Conservation (phyloP, 2,113 vertebrate genomes). For the Vicugna pacos region DNA sequence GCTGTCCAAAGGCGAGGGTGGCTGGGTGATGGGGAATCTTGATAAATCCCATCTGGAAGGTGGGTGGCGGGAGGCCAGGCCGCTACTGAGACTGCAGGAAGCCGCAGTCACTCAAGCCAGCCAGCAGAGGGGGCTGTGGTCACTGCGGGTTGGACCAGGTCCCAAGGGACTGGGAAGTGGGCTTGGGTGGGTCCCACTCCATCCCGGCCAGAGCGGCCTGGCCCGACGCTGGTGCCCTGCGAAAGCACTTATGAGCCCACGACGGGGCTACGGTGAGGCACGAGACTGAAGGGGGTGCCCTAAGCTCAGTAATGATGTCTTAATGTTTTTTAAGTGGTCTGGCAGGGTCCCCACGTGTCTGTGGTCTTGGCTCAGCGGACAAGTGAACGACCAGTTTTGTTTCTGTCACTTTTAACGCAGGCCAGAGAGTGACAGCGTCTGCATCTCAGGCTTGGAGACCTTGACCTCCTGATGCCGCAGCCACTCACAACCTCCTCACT, state of each 20-base stretch:
- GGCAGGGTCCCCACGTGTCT: neutral
- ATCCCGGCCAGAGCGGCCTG: rapidly evolving
- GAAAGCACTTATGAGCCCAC: neutral
- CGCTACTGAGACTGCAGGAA: rapidly evolving
- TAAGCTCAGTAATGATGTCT: neutral
- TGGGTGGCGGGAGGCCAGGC: neutral
- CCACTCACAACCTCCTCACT: neutral
- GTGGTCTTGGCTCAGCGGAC: neutral
- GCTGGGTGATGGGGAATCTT: neutral
- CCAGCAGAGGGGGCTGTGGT: constrained; percentile 20
- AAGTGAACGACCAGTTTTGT: neutral
- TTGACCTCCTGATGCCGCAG: rapidly evolving
- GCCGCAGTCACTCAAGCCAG: rapidly evolving
- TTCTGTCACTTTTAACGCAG: rapidly evolving
- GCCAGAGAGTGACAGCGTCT: neutral
- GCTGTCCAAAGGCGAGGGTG: no score
- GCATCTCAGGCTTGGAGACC: neutral
- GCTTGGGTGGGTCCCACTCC: no score
- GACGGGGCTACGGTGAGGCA: neutral
- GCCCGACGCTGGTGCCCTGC: neutral
- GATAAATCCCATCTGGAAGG: neutral
- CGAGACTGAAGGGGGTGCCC: neutral
- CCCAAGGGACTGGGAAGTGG: rapidly evolving
- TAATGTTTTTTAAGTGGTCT: neutral
- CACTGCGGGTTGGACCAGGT: rapidly evolving